phyloP scores from a whole-genome alignment of 2,113 vertebrate genomes.

The Hystrix cristata region DNA sequence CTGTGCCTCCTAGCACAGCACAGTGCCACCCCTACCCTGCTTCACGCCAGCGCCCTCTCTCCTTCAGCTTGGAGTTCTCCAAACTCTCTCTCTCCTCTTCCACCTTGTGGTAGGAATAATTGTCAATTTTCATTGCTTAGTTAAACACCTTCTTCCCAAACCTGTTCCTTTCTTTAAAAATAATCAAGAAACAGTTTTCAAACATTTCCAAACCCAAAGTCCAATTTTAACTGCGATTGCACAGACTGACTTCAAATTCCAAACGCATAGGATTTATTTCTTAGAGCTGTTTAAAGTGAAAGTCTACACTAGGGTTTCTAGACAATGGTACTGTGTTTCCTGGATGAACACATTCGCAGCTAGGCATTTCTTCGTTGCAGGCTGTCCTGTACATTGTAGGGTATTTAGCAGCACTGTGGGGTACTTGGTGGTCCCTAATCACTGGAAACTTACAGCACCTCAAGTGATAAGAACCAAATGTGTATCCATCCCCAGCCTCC shows the following conservation, averaged over 20 bases:
- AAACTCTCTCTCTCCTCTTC: neutral
- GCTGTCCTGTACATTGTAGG: neutral
- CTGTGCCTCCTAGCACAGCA: neutral
- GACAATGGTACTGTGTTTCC: neutral
- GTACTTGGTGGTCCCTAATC: neutral
- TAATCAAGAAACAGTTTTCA: conserved; percentile 6
- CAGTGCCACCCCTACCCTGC: neutral
- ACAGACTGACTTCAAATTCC: neutral
- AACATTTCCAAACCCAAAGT: neutral
- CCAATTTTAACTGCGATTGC: neutral
- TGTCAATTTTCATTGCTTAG: neutral
- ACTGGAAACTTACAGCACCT: neutral
- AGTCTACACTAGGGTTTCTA: neutral
- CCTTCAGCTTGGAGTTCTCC: neutral
- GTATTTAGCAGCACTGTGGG: neutral
- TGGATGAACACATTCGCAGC: neutral
- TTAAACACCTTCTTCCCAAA: neutral
- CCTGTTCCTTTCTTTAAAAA: neutral
- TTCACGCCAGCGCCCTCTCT: neutral
- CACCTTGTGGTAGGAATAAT: neutral
- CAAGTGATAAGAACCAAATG: neutral
- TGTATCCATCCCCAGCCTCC: neutral
- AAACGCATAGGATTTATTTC: neutral
- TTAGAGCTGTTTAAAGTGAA: neutral
- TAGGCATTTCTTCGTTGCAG: neutral